These are phyloP conservation scores for Drosophila pseudotakahashii DNA, from an alignment of 2,888 invertebrate species.

Conservation along the genomic window DNA sequence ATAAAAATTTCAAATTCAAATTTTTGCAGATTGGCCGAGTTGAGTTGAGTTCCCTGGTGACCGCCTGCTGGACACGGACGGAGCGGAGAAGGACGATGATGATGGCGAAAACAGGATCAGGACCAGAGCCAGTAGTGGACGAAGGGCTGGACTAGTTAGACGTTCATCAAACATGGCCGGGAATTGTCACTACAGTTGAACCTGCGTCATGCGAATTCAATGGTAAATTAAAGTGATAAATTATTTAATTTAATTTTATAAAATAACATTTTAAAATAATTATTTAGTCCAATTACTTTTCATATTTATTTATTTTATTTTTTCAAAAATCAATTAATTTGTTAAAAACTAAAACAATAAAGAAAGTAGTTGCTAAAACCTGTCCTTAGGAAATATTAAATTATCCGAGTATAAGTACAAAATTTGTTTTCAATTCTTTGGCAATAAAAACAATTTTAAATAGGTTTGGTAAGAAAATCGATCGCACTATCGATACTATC, in stretches of 20 bases:
- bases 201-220: neutral
- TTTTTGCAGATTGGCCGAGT: constrained; percentile 73
- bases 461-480: no score
- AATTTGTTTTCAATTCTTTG: no score
- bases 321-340: neutral
- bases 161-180: constrained; percentile 66
- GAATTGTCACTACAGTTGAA: constrained; percentile 18
- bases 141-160: constrained; percentile 65
- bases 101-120: neutral
- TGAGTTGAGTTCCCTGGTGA: constrained; percentile 52
- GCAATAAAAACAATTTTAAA: no score
- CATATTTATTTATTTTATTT: neutral
- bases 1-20: constrained; percentile 76
- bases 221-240: no score
- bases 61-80: constrained; percentile 11
- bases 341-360: no score
- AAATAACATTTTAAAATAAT: no score
- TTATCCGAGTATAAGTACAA: no score
- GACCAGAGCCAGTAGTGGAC: constrained; percentile 7
- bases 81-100: neutral
- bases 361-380: no score
- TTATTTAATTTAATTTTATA: no score
- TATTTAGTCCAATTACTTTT: neutral
- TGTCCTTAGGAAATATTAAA: no score
- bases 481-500: no score